Evolutionary conservation across 2,888 invertebrate species (phyloP).

Genomic region (Alloscopus bannaensis): DNA sequence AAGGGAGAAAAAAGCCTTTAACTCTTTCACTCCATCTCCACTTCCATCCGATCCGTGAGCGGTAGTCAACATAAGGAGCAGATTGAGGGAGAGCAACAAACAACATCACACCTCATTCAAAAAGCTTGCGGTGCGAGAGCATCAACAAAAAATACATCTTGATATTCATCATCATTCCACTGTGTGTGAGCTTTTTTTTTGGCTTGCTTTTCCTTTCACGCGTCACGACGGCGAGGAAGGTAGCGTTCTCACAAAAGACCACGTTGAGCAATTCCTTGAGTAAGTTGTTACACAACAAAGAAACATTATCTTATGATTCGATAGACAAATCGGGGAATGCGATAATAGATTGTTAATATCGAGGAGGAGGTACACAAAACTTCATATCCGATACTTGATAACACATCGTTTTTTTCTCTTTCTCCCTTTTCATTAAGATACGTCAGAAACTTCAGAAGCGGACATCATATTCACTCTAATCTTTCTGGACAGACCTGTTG

Average conservation of each 20-base stretch:
- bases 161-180: too few species aligned
- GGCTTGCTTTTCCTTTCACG: constrained; percentile 18
- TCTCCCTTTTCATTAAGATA: not conserved
- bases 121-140: too few species aligned
- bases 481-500: constrained; percentile 30
- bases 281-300: constrained; percentile 3
- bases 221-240: constrained; percentile 31
- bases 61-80: constrained; percentile 29
- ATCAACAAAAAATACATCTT: too few species aligned
- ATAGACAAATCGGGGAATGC: too few species aligned
- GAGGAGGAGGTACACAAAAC: too few species aligned
- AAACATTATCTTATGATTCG: too few species aligned
- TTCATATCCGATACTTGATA: too few species aligned
- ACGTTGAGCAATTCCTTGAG: not conserved
- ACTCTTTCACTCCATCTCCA: constrained; percentile 67
- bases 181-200: too few species aligned
- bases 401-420: too few species aligned
- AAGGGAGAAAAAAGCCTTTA: constrained; percentile 49
- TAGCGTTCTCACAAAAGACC: constrained; percentile 23
- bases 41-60: constrained; percentile 62
- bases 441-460: not conserved
- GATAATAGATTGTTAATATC: too few species aligned
- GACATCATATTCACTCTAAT: too few species aligned
- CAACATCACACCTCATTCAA: constrained; percentile 22
- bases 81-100: constrained; percentile 14